Evolutionary conservation across 2,113 vertebrate species (phyloP).

Genomic region (Calypte anna): DNA sequence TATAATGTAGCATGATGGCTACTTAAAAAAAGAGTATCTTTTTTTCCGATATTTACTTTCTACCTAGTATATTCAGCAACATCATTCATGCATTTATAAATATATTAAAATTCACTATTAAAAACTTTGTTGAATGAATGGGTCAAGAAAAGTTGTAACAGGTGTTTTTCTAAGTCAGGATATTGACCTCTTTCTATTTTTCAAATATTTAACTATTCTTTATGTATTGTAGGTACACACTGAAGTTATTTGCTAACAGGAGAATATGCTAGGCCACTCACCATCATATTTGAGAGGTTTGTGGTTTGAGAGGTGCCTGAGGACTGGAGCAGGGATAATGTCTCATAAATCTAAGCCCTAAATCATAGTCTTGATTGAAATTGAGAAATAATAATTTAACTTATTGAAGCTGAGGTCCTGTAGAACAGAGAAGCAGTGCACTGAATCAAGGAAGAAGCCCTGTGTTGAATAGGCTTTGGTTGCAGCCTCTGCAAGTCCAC

Average conservation of each 20-base stretch:
- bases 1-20: not conserved
- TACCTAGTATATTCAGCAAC: not conserved
- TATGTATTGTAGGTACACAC: not conserved
- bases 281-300: no score
- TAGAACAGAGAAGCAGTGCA: not conserved
- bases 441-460: not conserved
- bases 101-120: not conserved
- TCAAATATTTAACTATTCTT: not conserved
- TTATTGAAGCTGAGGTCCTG: not conserved
- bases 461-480: not conserved
- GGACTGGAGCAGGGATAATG: no score
- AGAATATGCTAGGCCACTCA: not conserved
- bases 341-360: not conserved
- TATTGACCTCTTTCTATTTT: not conserved
- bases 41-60: not conserved
- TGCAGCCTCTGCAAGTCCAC: not conserved
- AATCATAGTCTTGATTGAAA: not conserved
- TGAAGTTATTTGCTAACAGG: not conserved
- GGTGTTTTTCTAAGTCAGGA: not conserved
- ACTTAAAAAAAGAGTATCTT: not conserved
- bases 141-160: not conserved
- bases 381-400: not conserved
- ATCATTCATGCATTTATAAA: not conserved
- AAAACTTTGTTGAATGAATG: not conserved
- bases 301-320: no score